Base-by-base conservation (phyloP, 2,888 invertebrate genomes). In the Ormia ochracea region DNA sequence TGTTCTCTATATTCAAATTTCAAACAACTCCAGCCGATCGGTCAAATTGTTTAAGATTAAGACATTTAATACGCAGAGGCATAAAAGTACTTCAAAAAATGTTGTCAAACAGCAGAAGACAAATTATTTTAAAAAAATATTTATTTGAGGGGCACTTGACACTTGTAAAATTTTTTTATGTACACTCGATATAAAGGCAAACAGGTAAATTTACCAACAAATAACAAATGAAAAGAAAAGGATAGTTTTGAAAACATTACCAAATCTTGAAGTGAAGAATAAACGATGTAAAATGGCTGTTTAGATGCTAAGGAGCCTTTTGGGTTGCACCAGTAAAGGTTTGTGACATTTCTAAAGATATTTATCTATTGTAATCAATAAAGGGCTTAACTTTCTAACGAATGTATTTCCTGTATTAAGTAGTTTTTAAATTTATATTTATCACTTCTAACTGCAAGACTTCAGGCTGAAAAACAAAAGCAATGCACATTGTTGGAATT, bases 331-430 rank as follows among this genome's bases (percentile, higher is more conserved):
- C 79, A 63, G 28, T 17, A 80, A 74, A 48, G 69, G 69, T 70
- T 79, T 79, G 69, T 70, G 69, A 38, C 65, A 74, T 52, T 59
- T n/a, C 31, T 7, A 65, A 61, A 61, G 61, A 75, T 75, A 54
- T 54, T 78, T 38, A 79, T 79, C 79, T 76, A 52, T 73, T 73
- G 73, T 80, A 80, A 68, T 76, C 76, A 80, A 80, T 76, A 76
- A 80, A 80, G 75, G 80, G 61, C 75, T 80, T 80, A 61, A 65
- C 54, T 76, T 17, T 43, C 61, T 17, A 56, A 33, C 41, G 48
- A 31, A 63, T 48, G 43, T 14, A 68, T 68, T 72, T 80, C 72
- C 74, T 74, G 69, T 70, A 65, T 28, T 50, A 45, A 69, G 41
- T 65, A n/a, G 19, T 31, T 23, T 38, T 9, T 23, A 28, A 38